These are phyloP conservation scores for Diplodus sargus DNA, from an alignment of 2,797 vertebrate species.

Conservation along the genomic window DNA sequence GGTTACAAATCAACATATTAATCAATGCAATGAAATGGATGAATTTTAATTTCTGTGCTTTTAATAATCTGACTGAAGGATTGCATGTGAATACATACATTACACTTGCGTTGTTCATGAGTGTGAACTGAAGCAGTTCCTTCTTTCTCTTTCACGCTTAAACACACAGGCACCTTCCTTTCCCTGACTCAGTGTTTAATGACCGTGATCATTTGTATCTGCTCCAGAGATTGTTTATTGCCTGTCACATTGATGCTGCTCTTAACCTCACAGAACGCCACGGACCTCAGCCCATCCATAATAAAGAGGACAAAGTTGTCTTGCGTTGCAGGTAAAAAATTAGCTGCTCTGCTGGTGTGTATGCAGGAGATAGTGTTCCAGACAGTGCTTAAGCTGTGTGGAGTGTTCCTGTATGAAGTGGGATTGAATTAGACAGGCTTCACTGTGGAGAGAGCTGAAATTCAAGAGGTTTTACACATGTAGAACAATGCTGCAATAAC, in stretches of 20 bases:
- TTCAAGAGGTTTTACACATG: conserved; percentile 28
- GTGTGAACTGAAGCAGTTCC: not conserved
- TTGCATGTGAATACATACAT: not conserved
- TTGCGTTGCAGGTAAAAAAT: conserved; percentile 27
- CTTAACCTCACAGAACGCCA: conserved; percentile 33
- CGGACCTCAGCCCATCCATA: not conserved
- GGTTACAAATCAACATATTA: not conserved
- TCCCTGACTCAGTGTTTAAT: conserved; percentile 18
- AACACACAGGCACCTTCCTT: not conserved
- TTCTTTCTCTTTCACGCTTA: not conserved
- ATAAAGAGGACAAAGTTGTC: conserved; percentile 30
- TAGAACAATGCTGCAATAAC: conserved; percentile 25
- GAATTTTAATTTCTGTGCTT: not conserved
- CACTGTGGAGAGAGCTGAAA: conserved; percentile 17
- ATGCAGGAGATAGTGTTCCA: conserved; percentile 10
- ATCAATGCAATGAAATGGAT: not conserved
- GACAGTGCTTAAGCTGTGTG: conserved; percentile 21
- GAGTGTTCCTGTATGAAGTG: conserved; percentile 41
- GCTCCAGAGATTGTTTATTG: conserved; percentile 38
- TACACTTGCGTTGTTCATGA: not conserved
- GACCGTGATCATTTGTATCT: conserved; percentile 38
- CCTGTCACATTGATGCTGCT: conserved; percentile 19
- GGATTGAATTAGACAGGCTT: conserved; percentile 45
- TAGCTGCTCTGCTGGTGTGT: conserved; percentile 6
- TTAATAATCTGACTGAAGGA: not conserved